A percentile compares a stretch with the other conserved stretches of the same genome.
These are phyloP conservation scores for Terrapene triunguis DNA, from an alignment of 2,113 vertebrate species.

Conservation along the genomic window DNA sequence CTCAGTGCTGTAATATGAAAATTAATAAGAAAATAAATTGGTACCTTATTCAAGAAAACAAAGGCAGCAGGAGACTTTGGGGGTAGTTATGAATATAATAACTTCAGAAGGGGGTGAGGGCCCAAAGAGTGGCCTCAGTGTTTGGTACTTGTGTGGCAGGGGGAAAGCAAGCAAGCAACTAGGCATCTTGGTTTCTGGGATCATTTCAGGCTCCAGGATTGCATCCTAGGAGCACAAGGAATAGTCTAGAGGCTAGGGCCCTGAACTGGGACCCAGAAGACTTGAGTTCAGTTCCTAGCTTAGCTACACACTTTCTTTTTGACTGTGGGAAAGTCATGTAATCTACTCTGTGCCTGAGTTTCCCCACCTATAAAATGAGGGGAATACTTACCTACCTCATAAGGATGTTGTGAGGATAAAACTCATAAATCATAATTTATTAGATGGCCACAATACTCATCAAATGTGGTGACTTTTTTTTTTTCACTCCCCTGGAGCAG, in stretches of 20 bases:
- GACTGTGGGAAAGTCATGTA: neutral
- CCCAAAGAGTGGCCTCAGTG: neutral
- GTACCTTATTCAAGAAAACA: too few species aligned
- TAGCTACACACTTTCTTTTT: neutral
- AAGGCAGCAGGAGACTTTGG: neutral
- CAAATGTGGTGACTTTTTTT: neutral
- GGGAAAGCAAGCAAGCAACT: neutral
- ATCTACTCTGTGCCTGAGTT: neutral
- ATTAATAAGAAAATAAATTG: too few species aligned
- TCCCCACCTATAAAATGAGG: neutral
- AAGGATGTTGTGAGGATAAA: neutral
- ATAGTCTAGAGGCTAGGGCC: neutral
- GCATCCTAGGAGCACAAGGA: neutral
- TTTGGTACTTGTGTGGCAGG: neutral
- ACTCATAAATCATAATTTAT: neutral
- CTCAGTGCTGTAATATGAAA: rapidly evolving
- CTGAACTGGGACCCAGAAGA: neutral
- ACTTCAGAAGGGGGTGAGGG: neutral
- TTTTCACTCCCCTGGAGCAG: neutral
- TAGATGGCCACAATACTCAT: neutral
- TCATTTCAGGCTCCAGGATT: neutral
- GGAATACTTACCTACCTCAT: neutral
- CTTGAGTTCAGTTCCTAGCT: neutral
- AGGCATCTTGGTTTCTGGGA: neutral
- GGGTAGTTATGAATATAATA: neutral